Evolutionary conservation across 2,113 vertebrate species (phyloP).

Genomic region (Vidua chalybeata): DNA sequence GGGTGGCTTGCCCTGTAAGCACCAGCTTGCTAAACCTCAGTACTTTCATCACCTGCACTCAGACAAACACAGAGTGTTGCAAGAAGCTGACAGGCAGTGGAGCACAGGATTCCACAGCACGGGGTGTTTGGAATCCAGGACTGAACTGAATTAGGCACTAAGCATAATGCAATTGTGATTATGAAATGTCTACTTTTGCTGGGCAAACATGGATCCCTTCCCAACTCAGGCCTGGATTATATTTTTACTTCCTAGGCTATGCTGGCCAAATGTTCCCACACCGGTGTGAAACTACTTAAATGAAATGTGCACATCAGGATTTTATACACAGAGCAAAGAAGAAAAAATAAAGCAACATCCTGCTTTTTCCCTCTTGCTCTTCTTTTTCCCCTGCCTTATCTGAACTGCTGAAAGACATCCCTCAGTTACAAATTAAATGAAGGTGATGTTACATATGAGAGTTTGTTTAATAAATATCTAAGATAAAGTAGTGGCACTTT

Average conservation of each 20-base stretch:
- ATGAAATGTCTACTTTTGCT: constrained; percentile 26
- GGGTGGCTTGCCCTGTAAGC: background rate
- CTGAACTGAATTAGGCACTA: background rate
- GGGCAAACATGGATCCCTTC: background rate
- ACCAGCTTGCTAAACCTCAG: constrained; percentile 9
- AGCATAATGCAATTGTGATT: constrained; percentile 3
- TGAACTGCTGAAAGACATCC: background rate
- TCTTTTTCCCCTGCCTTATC: background rate
- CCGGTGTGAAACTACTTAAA: background rate
- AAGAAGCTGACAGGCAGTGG: background rate
- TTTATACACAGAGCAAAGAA: background rate
- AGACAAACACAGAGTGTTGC: background rate
- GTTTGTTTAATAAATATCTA: background rate
- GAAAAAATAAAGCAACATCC: background rate
- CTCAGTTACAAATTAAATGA: background rate
- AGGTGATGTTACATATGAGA: background rate
- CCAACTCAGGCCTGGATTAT: background rate
- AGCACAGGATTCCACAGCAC: background rate
- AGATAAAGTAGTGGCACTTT: background rate
- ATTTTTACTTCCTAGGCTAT: constrained; percentile 29
- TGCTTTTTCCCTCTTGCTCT: background rate
- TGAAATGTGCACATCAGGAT: background rate
- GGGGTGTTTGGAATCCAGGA: background rate
- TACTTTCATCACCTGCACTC: background rate
- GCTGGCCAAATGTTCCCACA: constrained; percentile 7